Evolutionary conservation across 1,140 invertebrate species (phyloP).

Genomic region (Scaptomyza pallida): DNA sequence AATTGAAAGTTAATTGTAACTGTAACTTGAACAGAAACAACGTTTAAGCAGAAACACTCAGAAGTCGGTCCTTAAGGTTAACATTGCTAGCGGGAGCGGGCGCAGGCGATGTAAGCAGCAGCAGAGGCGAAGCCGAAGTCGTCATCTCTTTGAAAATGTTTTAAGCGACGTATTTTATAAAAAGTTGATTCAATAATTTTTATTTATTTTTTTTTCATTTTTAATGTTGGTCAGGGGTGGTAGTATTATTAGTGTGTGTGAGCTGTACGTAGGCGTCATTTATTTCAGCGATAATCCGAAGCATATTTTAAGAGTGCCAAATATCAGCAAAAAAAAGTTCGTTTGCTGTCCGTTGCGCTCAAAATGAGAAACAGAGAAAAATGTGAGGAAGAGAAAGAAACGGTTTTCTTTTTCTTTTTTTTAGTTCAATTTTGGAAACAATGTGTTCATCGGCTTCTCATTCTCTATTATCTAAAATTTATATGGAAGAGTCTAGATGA

Average conservation of each 20-base stretch:
- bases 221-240: slow-evolving; percentile 20
- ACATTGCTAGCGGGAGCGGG: slow-evolving; percentile 26
- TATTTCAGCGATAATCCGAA: slow-evolving; percentile 82
- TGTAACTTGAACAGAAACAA: slow-evolving; percentile 44
- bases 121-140: slow-evolving; percentile 38
- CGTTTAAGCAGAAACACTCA: slow-evolving; percentile 52
- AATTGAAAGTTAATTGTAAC: slow-evolving; percentile 41
- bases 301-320: slow-evolving; percentile 83
- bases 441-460: slow-evolving; percentile 50
- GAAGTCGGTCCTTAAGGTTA: slow-evolving; percentile 47
- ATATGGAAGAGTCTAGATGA: slow-evolving; percentile 8
- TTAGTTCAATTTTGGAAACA: slow-evolving; percentile 40
- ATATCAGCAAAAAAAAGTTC: slow-evolving; percentile 78
- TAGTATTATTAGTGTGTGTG: slow-evolving; percentile 33
- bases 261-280: slow-evolving; percentile 55
- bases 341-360: slow-evolving; percentile 51
- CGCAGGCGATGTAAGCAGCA: slow-evolving; percentile 32
- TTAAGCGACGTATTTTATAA: slow-evolving; percentile 6
- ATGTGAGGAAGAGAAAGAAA: background rate
- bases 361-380: background rate
- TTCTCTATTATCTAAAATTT: background rate
- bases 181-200: slow-evolving; percentile 5
- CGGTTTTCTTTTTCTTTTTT: background rate
- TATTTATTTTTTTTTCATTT: slow-evolving; percentile 20
- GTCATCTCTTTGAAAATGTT: slow-evolving; percentile 27